Evolutionary conservation across 2,113 vertebrate genomes (phyloP), one percentile per base, ranked within the genome.

Genomic region (Connochaetes taurinus): DNA sequence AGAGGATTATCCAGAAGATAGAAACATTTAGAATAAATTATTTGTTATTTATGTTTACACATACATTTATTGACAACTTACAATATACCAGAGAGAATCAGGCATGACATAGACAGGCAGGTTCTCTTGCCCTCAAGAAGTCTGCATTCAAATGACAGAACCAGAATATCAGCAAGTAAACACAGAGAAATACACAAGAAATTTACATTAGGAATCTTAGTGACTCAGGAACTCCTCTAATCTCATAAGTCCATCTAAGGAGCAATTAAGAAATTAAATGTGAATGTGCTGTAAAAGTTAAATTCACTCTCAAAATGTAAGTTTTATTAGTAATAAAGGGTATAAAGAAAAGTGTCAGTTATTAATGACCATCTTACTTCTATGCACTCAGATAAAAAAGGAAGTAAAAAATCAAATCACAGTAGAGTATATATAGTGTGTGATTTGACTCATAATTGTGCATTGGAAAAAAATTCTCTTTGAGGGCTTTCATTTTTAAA

Each of bases 231-330:
- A 55, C 25, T 85, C 50, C 14, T 64, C 64, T 50, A 67, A 86
- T 25, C 27, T 47, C 50, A 23, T 33, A 85, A 60, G 40, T 85
- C 36, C 40, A 62, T 86, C 19, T 71, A 57, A 89, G 62, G 50
- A 93, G 36, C 76, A 60, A 62, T 93, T 64, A 95, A 88, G 58
- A 96, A 86, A 97, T 80, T 94, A 76, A 92, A 47, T 36, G 14
- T 81, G 62, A 95, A 57, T 60, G 21, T 95, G 27, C 60, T 83
- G 43, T 87, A 76, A 93, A 97, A 88, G 82, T 90, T 93, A 84
- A 91, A 71, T 55, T 7, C 10, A 91, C 12, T 89, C 57, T 89
- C 45, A 96, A 96, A 76, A 43, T 58, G 14, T 57, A 84, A 29
- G 5, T 81, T 88, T 95, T 87, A 55, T 78, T 94, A 90, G 64